These are phyloP conservation scores for Harpagus bidentatus DNA, from an alignment of 2,113 vertebrate species.

Conservation along the genomic window DNA sequence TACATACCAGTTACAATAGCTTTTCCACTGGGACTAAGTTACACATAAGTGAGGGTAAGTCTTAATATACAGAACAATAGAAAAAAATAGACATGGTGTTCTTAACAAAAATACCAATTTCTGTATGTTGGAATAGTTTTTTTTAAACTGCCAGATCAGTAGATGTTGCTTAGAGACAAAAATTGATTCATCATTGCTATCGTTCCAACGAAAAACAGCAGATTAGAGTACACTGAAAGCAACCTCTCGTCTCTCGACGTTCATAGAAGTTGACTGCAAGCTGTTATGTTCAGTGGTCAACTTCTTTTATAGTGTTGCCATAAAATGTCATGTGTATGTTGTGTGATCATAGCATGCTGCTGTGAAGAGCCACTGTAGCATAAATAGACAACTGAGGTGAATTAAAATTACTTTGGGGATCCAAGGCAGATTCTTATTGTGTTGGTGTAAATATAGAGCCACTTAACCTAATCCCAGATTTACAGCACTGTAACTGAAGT, in stretches of 20 bases:
- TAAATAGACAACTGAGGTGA: neutral
- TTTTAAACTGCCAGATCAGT: neutral
- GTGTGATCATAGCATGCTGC: neutral
- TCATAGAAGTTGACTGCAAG: neutral
- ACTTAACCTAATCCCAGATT: neutral
- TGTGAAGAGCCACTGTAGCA: neutral
- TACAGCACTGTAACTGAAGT: neutral
- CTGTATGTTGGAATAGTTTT: neutral
- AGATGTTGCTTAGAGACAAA: neutral
- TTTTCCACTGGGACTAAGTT: neutral
- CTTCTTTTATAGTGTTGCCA: neutral
- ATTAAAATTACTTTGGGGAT: neutral
- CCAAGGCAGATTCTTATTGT: neutral
- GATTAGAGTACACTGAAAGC: neutral
- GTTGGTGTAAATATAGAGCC: neutral
- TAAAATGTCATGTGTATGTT: neutral
- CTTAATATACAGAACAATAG: neutral
- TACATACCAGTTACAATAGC: neutral
- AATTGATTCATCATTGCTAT: neutral
- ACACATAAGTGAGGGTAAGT: neutral
- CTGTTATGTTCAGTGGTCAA: neutral
- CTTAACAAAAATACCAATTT: neutral
- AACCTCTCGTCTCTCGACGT: fast-evolving
- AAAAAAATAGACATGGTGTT: neutral
- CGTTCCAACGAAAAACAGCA: neutral